phyloP scores from a whole-genome alignment of 2,888 invertebrate species.

The Atrina japonica region DNA sequence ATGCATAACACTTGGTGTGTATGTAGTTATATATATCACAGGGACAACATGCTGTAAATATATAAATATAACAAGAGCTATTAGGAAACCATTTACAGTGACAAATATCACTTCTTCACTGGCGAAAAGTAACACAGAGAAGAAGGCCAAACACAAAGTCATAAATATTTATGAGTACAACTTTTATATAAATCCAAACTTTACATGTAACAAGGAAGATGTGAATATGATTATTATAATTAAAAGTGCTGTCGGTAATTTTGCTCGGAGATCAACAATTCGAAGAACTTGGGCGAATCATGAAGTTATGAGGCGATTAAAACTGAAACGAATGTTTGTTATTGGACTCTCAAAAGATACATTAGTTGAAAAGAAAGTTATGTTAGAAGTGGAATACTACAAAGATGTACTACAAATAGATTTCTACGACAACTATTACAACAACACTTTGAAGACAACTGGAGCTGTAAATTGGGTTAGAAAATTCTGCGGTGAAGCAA shows the following conservation, averaged over 20 bases:
- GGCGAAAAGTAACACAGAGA: too few relatives aligned
- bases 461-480: slow-evolving; percentile 19
- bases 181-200: background rate
- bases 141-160: too few relatives aligned
- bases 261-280: background rate
- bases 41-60: too few relatives aligned
- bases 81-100: too few relatives aligned
- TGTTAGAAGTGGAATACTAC: background rate
- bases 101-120: too few relatives aligned
- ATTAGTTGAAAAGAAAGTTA: background rate
- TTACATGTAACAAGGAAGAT: background rate
- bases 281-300: slow-evolving; percentile 7
- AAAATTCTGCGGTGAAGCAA: slow-evolving; percentile 8
- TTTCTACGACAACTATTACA: slow-evolving; percentile 21
- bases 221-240: background rate
- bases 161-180: slow-evolving; percentile 3
- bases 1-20: too few relatives aligned
- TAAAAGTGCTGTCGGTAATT: background rate
- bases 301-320: background rate
- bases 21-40: too few relatives aligned
- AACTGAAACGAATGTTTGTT: background rate
- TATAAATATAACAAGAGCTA: too few relatives aligned
- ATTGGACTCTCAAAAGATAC: background rate
- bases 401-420: slow-evolving; percentile 19
- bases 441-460: slow-evolving; percentile 22